Percentiles rank a stretch among this genome's conserved stretches.
phyloP scores from a whole-genome alignment of 2,888 invertebrate genomes.

The Gasteruption jaculator region DNA sequence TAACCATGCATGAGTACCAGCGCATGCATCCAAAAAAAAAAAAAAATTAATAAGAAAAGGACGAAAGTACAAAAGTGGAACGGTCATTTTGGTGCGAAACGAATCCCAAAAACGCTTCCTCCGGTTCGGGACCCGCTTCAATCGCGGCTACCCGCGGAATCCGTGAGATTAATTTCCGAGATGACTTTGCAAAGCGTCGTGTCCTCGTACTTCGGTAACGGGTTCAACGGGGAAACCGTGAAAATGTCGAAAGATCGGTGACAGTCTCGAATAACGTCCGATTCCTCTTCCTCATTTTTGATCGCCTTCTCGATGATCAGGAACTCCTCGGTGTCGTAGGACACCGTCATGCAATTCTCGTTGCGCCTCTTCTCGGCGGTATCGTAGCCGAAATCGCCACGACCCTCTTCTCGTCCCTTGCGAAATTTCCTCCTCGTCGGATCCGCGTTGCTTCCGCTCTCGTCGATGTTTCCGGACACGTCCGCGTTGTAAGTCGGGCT shows the following conservation, averaged over 20 bases:
- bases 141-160: constrained; percentile 12
- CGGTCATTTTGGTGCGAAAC: too few relatives aligned
- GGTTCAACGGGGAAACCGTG: background rate
- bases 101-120: too few relatives aligned
- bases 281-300: constrained; percentile 1
- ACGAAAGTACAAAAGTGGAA: too few relatives aligned
- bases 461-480: constrained; percentile 25
- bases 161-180: constrained; percentile 28
- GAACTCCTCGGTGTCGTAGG: constrained; percentile 38
- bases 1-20: too few relatives aligned
- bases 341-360: constrained; percentile 25
- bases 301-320: constrained; percentile 29
- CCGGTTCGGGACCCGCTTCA: too few relatives aligned
- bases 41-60: too few relatives aligned
- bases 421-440: constrained; percentile 8
- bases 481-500: constrained; percentile 26
- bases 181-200: constrained; percentile 30
- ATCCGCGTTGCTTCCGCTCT: constrained; percentile 7
- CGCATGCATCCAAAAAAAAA: too few relatives aligned
- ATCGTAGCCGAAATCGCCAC: constrained; percentile 8
- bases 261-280: background rate
- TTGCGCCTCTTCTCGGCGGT: constrained; percentile 11
- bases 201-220: constrained; percentile 32
- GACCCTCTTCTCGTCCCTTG: too few relatives aligned
- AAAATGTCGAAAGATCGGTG: constrained; percentile 5